Conservation (phyloP, 1,140 invertebrate species). For the Sycophaga agraensis region DNA sequence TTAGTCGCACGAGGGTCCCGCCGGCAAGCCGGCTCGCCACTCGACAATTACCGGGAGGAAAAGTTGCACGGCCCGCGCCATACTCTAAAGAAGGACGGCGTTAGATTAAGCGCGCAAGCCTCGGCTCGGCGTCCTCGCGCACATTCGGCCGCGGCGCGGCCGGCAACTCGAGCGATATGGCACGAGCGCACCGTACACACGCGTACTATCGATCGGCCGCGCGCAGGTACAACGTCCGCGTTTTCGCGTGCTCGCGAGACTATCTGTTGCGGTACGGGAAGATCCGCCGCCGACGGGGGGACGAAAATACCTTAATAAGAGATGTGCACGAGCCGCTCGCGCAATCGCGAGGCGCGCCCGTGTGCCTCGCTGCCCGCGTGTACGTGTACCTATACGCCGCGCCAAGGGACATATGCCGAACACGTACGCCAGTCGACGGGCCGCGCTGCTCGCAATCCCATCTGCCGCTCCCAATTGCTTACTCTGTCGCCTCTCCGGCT, state of each 20-base stretch:
- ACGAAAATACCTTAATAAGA: conserved; percentile 1
- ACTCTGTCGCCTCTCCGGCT: not conserved
- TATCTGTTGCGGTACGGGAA: not conserved
- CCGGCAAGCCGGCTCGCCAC: too few relatives aligned
- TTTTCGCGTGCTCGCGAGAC: not conserved
- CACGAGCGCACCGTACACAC: not conserved
- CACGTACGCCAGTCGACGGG: not conserved
- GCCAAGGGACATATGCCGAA: not conserved
- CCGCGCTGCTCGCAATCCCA: not conserved
- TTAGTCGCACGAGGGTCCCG: too few relatives aligned
- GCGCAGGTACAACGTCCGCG: not conserved
- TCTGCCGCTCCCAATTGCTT: not conserved
- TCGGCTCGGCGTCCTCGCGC: too few relatives aligned
- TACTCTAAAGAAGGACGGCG: too few relatives aligned
- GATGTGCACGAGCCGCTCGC: not conserved
- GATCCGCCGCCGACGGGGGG: too few relatives aligned
- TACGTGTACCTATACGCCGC: not conserved
- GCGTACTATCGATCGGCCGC: not conserved
- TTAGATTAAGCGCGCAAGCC: too few relatives aligned
- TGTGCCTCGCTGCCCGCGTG: too few relatives aligned
- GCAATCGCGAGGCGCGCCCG: too few relatives aligned
- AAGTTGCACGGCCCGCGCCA: too few relatives aligned
- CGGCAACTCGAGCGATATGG: too few relatives aligned
- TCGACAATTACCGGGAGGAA: too few relatives aligned
- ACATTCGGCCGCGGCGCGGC: too few relatives aligned